phyloP scores from a whole-genome alignment of 1,140 invertebrate genomes.

The Branchinecta lynchi region DNA sequence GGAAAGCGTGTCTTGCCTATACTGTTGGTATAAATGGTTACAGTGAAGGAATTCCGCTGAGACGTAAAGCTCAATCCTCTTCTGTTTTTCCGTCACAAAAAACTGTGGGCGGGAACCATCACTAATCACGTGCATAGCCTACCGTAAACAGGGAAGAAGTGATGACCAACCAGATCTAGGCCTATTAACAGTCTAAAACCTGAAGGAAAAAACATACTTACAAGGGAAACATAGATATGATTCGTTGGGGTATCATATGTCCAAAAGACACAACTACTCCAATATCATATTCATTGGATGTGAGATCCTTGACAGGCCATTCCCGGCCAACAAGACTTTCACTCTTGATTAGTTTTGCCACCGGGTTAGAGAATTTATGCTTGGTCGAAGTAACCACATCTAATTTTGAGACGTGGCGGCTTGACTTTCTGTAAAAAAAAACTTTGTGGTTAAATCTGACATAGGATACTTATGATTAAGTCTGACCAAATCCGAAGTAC shows the following conservation, averaged over 20 bases:
- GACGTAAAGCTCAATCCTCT: too few relatives aligned
- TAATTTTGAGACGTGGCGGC: conserved; percentile 31
- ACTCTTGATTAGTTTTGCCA: conserved; percentile 36
- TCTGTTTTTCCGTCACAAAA: too few relatives aligned
- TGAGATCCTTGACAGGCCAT: conserved; percentile 38
- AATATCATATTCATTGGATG: conserved; percentile 38
- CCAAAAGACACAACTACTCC: conserved; percentile 56
- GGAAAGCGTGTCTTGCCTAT: too few relatives aligned
- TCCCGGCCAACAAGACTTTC: conserved; percentile 35
- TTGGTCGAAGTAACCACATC: conserved; percentile 41
- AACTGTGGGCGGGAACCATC: too few relatives aligned
- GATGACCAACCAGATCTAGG: too few relatives aligned
- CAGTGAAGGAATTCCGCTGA: too few relatives aligned
- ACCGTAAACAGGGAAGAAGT: too few relatives aligned
- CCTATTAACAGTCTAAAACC: not conserved
- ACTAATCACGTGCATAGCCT: too few relatives aligned
- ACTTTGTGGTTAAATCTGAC: not conserved
- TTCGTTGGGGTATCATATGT: conserved; percentile 43
- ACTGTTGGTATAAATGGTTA: too few relatives aligned
- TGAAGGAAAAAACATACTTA: conserved; percentile 30
- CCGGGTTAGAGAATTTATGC: conserved; percentile 35
- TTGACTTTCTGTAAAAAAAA: conserved; percentile 27
- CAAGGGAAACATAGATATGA: conserved; percentile 46
- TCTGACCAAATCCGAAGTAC: too few relatives aligned
- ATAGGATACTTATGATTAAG: not conserved